These are phyloP conservation scores for Diplazon laetatorius DNA, from an alignment of 2,888 invertebrate genomes.

Conservation along the genomic window DNA sequence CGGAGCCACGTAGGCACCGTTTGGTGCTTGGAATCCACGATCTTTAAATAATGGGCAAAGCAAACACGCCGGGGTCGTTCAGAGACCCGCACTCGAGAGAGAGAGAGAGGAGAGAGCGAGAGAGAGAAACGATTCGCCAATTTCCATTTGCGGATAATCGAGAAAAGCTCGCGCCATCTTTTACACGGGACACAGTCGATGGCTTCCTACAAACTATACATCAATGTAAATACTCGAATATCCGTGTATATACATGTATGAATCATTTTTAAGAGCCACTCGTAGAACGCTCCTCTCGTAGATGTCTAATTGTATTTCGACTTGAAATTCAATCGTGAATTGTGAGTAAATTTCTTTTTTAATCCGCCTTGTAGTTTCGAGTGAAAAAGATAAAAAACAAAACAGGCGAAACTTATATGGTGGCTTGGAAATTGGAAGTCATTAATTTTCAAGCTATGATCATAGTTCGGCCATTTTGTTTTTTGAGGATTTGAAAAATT, in stretches of 20 bases:
- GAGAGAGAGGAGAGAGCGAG: no score
- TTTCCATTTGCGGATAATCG: constrained; percentile 59
- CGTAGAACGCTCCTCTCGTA: no score
- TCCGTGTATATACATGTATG: no score
- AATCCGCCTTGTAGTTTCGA: not conserved
- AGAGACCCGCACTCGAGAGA: constrained; percentile 24
- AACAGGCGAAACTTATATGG: no score
- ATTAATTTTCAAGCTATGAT: no score
- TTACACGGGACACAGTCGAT: constrained; percentile 21
- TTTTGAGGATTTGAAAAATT: no score
- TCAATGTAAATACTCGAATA: not conserved
- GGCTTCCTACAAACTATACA: not conserved
- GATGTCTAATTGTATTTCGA: constrained; percentile 33
- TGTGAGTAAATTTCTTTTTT: constrained; percentile 7
- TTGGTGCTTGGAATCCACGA: constrained; percentile 23
- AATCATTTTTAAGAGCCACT: no score
- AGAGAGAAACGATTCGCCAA: constrained; percentile 51
- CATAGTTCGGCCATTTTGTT: no score
- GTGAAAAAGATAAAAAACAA: not conserved
- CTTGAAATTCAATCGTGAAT: constrained; percentile 26
- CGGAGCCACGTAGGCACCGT: not conserved
- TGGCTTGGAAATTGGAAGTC: no score
- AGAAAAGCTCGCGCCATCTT: constrained; percentile 26
- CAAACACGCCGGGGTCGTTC: constrained; percentile 53
- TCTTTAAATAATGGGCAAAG: constrained; percentile 58